Evolutionary conservation across 2,113 vertebrate species (phyloP).

Genomic region (Clarias batrachus): DNA sequence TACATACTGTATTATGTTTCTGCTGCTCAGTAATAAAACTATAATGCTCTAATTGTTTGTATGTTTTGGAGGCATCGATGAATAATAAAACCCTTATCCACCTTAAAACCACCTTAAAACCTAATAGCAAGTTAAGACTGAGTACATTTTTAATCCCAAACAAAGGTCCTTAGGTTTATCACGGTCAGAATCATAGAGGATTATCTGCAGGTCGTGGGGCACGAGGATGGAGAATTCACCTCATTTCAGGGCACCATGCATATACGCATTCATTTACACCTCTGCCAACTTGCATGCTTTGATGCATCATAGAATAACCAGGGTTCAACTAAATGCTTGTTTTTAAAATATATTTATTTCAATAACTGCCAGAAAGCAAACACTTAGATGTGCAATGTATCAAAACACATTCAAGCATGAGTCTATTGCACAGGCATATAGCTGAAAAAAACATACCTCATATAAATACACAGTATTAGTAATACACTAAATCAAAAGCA

Average conservation of each 20-base stretch:
- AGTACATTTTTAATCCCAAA: not conserved
- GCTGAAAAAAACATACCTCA: slow-evolving; percentile 36
- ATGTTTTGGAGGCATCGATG: slow-evolving; percentile 56
- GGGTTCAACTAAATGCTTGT: not conserved
- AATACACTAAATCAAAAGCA: slow-evolving; percentile 23
- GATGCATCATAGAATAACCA: not conserved
- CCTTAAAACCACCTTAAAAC: too few species aligned
- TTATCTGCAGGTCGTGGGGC: not conserved
- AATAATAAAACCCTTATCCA: slow-evolving; percentile 58
- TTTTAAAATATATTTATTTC: slow-evolving; percentile 47
- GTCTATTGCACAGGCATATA: slow-evolving; percentile 27
- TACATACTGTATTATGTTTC: slow-evolving; percentile 49
- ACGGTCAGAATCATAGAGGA: not conserved
- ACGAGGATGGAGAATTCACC: not conserved
- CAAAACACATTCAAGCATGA: slow-evolving; percentile 16
- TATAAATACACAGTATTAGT: slow-evolving; percentile 57
- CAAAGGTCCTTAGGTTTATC: not conserved
- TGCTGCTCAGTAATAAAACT: slow-evolving; percentile 51
- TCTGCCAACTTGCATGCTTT: not conserved
- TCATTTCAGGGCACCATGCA: too few species aligned
- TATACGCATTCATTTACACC: not conserved
- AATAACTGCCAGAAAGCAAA: not conserved
- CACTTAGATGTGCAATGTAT: slow-evolving; percentile 24
- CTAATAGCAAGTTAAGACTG: not conserved
- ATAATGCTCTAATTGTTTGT: slow-evolving; percentile 56